Conservation (phyloP, 2,888 invertebrate genomes). For the Eurytoma adleriae region DNA sequence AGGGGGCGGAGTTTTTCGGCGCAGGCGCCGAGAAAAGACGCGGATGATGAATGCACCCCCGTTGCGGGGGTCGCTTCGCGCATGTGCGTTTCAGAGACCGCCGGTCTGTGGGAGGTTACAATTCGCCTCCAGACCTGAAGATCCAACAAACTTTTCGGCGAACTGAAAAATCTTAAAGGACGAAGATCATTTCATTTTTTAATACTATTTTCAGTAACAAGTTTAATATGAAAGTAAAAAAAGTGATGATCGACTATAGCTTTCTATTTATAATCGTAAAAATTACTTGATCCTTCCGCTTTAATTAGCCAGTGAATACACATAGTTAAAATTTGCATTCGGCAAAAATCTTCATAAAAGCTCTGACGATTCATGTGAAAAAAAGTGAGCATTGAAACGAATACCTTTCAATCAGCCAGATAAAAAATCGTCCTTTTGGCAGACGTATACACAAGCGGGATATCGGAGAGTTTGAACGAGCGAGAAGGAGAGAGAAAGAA, state of each 20-base stretch:
- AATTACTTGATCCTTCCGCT: slow-evolving; percentile 7
- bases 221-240: too few relatives aligned
- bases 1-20: slow-evolving; percentile 42
- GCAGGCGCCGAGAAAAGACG: slow-evolving; percentile 29
- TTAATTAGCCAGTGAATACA: slow-evolving; percentile 23
- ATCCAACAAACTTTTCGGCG: too few relatives aligned
- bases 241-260: too few relatives aligned
- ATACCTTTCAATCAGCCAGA: slow-evolving; percentile 37
- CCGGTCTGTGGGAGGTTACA: neutral
- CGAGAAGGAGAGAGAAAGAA: neutral
- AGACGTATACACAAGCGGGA: neutral
- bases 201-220: too few relatives aligned
- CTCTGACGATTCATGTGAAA: neutral
- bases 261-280: too few relatives aligned
- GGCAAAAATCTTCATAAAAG: slow-evolving; percentile 10
- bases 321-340: slow-evolving; percentile 35
- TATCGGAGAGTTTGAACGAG: neutral
- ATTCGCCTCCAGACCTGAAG: too few relatives aligned
- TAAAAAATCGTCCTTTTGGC: slow-evolving; percentile 49
- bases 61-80: slow-evolving; percentile 26
- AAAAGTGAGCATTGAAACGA: slow-evolving; percentile 4
- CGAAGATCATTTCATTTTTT: too few relatives aligned
- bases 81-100: neutral
- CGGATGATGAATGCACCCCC: slow-evolving; percentile 44
- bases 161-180: too few relatives aligned